These are phyloP conservation scores for Melanitta fusca DNA, from an alignment of 2,797 vertebrate species.

Conservation along the genomic window DNA sequence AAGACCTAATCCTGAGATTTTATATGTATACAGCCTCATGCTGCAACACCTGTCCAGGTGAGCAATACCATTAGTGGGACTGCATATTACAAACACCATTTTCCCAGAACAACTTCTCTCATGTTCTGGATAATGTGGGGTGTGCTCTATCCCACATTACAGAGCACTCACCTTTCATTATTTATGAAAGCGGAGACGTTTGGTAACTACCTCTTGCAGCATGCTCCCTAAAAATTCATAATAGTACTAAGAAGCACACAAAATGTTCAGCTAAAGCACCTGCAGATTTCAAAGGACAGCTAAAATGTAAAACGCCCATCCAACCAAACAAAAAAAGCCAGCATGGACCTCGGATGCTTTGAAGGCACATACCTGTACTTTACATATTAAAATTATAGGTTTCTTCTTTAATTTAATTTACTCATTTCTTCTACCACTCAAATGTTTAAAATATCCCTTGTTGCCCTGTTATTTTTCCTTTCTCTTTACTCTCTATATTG, in stretches of 20 bases:
- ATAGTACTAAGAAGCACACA: background rate
- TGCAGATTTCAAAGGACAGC: background rate
- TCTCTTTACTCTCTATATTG: background rate
- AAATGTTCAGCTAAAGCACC: background rate
- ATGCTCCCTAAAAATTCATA: background rate
- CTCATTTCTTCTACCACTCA: background rate
- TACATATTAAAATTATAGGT: background rate
- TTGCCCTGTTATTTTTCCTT: background rate
- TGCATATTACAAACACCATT: background rate
- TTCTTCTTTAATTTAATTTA: background rate
- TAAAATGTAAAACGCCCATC: background rate
- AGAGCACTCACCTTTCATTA: background rate
- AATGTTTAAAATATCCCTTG: background rate
- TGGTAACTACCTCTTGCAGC: background rate
- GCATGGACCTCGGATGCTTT: background rate
- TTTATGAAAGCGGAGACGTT: background rate
- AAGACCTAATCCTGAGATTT: background rate
- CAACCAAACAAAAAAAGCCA: background rate
- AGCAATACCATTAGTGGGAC: background rate
- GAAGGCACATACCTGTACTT: background rate
- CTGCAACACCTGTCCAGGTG: background rate
- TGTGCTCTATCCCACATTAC: background rate
- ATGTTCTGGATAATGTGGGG: background rate
- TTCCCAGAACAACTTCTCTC: conserved; percentile 6
- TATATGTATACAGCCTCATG: background rate